These are phyloP conservation scores for Drosophila kokeensis DNA, from an alignment of 2,888 invertebrate species.

Conservation along the genomic window DNA sequence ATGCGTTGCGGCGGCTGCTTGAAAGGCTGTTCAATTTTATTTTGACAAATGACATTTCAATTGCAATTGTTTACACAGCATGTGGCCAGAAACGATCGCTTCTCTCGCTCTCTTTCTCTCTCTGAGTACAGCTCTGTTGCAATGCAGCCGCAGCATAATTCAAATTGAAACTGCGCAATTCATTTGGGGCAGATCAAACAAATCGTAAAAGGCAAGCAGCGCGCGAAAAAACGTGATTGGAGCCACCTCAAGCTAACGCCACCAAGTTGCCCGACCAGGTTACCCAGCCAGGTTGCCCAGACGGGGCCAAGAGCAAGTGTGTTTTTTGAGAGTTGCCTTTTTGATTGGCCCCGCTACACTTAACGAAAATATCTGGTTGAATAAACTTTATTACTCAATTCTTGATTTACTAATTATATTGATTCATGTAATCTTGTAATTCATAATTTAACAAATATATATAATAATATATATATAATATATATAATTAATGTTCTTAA, in stretches of 20 bases:
- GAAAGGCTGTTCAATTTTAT: slow-evolving; percentile 77
- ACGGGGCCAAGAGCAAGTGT: slow-evolving; percentile 8
- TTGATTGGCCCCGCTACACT: slow-evolving; percentile 4
- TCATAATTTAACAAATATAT: background rate
- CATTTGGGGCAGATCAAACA: slow-evolving; percentile 78
- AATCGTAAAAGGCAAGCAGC: slow-evolving; percentile 76
- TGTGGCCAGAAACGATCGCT: slow-evolving; percentile 41
- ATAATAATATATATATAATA: too few relatives aligned
- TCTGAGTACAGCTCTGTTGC: slow-evolving; percentile 6
- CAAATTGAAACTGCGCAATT: slow-evolving; percentile 79
- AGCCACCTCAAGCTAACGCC: slow-evolving; percentile 75
- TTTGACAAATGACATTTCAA: slow-evolving; percentile 84
- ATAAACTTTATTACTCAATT: background rate
- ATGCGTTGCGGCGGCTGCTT: slow-evolving; percentile 52
- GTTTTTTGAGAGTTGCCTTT: slow-evolving; percentile 9
- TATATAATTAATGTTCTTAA: background rate
- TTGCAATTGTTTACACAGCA: slow-evolving; percentile 70
- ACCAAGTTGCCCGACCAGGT: slow-evolving; percentile 18
- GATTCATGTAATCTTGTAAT: accelerated
- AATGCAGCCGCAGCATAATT: slow-evolving; percentile 60
- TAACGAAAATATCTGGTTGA: background rate
- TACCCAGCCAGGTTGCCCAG: background rate
- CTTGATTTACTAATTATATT: background rate
- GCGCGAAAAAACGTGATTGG: slow-evolving; percentile 75
- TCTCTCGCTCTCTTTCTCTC: background rate